Evolutionary conservation across 2,113 vertebrate species (phyloP), one percentile per base, ranked within the genome.

Genomic region (Takifugu bimaculatus): DNA sequence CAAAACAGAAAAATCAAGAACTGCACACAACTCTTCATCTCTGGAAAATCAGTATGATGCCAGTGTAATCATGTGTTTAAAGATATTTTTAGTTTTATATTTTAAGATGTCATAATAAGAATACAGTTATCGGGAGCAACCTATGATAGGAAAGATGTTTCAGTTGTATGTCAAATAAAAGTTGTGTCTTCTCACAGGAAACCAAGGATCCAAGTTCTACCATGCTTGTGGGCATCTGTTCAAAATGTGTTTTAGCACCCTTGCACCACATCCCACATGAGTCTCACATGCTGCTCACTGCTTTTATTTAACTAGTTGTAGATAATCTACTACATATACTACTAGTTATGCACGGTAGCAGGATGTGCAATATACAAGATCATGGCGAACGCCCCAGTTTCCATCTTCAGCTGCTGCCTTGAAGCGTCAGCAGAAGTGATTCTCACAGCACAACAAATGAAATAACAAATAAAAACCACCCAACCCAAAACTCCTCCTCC

Each of bases 161-260:
- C 7, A 39, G 2, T 10, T 39, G 35, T 45, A 45, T 45, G 2
- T 20, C 20, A 4, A 13, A 45, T 2, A 45, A 14, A 14, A 44
- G 26, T 62, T 80, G 70, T 60, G 67, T 79, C 50, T 78, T 85
- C 44, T 54, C 71, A 85, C 79, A 76, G 80, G 78, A 83, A 83
- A 65, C 57, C 47, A 58, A 20, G 9, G 3, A 1, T 26, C 56
- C 1, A 14, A 57, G 49, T 61, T 57, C 44, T 59, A 4, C 42
- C 52, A 9, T 32, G 4, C 1, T 2, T 43, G 39, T 43, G 63
- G 48, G 12, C 27, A 51, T 1, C 5, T 1, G 5, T 26, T 14
- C 6, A 58, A 50, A 57, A 39, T 72, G 68, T 0, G 66, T 81
- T 72, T 83, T 87, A 74, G 54, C 85, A 85, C 85, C 79, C 59